Conservation (phyloP, 2,797 vertebrate species). For the Chanos chanos region DNA sequence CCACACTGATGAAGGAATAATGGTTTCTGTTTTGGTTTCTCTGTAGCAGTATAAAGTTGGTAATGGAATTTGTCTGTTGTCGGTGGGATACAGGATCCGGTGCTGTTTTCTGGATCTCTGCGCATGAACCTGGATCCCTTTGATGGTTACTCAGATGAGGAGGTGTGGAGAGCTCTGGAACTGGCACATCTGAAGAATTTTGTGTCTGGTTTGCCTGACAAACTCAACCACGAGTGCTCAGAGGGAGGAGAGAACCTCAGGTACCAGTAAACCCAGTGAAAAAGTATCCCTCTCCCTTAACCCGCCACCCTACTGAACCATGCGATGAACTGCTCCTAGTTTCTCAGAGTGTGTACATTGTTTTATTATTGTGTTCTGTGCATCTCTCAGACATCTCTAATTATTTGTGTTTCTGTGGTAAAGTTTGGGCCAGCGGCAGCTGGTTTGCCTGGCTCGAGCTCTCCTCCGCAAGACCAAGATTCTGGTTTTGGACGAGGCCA, state of each 20-base stretch:
- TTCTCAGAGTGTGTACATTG: too few species aligned
- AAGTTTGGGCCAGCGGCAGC: conserved; percentile 92
- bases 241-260: conserved; percentile 97
- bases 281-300: too few species aligned
- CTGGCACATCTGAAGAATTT: conserved; percentile 89
- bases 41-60: too few species aligned
- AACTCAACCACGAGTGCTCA: conserved; percentile 86
- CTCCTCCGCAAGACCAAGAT: conserved; percentile 92
- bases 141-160: conserved; percentile 82
- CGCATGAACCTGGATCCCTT: conserved; percentile 97
- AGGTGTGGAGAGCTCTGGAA: conserved; percentile 87
- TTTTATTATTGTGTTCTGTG: not conserved
- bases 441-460: conserved; percentile 90
- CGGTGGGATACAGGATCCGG: conserved; percentile 76
- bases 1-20: too few species aligned
- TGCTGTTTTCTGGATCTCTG: conserved; percentile 92
- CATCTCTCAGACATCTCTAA: not conserved
- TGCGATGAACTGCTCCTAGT: too few species aligned
- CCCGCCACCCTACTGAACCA: too few species aligned
- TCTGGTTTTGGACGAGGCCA: conserved; percentile 93
- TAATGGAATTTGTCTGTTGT: not conserved
- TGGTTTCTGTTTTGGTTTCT: too few species aligned
- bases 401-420: not conserved
- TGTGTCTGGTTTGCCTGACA: conserved; percentile 81
- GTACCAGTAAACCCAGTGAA: conserved; percentile 63